These are phyloP conservation scores for Phytoseiulus persimilis DNA, from an alignment of 2,888 invertebrate genomes.

Conservation along the genomic window DNA sequence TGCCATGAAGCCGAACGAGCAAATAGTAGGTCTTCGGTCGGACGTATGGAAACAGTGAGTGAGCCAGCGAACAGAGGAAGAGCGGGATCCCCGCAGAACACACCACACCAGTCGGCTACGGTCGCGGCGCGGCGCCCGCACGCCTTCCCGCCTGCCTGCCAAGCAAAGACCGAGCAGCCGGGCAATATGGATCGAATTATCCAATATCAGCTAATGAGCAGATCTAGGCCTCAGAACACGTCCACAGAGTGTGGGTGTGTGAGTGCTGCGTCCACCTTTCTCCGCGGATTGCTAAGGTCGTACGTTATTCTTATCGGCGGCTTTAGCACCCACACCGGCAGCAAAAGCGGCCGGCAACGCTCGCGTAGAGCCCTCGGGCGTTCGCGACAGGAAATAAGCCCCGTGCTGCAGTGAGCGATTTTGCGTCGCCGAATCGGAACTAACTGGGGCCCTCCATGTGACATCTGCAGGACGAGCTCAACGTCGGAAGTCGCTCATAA, in stretches of 20 bases:
- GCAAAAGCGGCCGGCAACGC: background rate
- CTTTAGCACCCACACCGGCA: background rate
- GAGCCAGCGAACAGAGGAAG: background rate
- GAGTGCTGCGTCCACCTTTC: background rate
- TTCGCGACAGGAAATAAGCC: background rate
- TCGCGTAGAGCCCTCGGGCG: background rate
- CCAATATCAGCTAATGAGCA: constrained; percentile 38
- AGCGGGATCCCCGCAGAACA: background rate
- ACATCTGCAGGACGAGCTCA: background rate
- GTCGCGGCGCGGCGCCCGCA: too few species aligned
- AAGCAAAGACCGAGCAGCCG: background rate
- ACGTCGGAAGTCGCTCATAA: background rate
- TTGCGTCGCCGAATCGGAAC: background rate
- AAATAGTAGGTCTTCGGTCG: background rate
- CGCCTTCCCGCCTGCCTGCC: background rate
- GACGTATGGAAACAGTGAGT: background rate
- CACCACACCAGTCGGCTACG: background rate
- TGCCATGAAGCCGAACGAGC: background rate
- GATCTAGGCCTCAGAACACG: constrained; percentile 38
- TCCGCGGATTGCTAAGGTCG: background rate
- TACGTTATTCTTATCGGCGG: background rate
- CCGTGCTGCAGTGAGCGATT: background rate
- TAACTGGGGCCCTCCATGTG: background rate
- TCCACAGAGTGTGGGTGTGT: background rate
- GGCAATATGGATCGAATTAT: constrained; percentile 39